phyloP scores from a whole-genome alignment of 2,888 invertebrate species.

The Byasa hedistus region DNA sequence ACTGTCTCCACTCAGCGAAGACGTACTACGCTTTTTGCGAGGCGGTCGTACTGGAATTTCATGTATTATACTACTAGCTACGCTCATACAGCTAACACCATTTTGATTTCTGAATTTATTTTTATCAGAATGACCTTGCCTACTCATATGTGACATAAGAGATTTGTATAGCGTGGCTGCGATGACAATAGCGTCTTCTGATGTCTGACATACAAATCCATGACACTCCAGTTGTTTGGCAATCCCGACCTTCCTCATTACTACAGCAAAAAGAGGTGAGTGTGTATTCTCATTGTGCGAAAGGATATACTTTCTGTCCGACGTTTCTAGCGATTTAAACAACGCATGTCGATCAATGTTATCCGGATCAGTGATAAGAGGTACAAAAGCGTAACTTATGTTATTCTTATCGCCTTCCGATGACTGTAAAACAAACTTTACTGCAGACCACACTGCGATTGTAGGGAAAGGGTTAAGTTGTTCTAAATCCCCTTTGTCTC shows the following conservation, averaged over 20 bases:
- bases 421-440: conserved; percentile 88
- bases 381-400: conserved; percentile 88
- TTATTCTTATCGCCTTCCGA: conserved; percentile 77
- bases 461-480: conserved; percentile 91
- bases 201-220: conserved; percentile 93
- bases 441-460: conserved; percentile 96
- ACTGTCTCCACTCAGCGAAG: conserved; percentile 82
- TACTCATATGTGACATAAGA: conserved; percentile 89
- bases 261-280: conserved; percentile 93
- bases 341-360: conserved; percentile 86
- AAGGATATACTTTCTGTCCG: conserved; percentile 80
- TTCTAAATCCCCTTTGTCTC: conserved; percentile 81
- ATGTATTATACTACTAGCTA: conserved; percentile 81
- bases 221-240: conserved; percentile 92
- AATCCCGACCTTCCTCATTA: conserved; percentile 90
- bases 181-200: conserved; percentile 94
- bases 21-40: conserved; percentile 85
- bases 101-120: conserved; percentile 84
- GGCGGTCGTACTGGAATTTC: conserved; percentile 85
- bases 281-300: conserved; percentile 82
- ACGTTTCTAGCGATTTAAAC: conserved; percentile 78
- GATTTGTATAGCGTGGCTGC: conserved; percentile 95
- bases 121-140: conserved; percentile 72
- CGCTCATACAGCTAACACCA: conserved; percentile 88
- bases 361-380: conserved; percentile 90